A percentile compares a stretch with the other conserved stretches of the same genome.
phyloP scores from a whole-genome alignment of 2,113 vertebrate species.

The Oxyruncus cristatus region DNA sequence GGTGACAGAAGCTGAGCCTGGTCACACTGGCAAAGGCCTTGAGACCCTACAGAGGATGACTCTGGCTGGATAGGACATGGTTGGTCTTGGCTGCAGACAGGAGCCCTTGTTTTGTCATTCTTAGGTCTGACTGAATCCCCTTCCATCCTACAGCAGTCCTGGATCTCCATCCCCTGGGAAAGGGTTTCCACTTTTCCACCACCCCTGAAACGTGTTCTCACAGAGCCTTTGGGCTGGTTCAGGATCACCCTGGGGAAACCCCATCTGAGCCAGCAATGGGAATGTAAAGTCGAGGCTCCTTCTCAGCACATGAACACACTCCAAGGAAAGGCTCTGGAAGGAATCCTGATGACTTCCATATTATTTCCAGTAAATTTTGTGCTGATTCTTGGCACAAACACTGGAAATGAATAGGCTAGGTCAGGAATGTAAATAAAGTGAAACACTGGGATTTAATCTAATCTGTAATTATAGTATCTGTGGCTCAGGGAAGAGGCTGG shows the following conservation, averaged over 20 bases:
- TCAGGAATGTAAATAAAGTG: constrained; percentile 76
- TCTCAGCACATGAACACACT: constrained; percentile 24
- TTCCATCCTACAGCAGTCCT: background rate
- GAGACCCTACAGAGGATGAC: background rate
- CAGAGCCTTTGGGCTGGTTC: background rate
- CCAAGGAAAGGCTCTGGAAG: constrained; percentile 65
- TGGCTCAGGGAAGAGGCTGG: constrained; percentile 19
- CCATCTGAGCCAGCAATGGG: background rate
- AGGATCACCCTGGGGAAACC: background rate
- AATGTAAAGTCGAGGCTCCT: background rate
- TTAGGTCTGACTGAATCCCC: background rate
- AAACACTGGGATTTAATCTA: constrained; percentile 68
- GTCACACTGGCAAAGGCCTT: rapidly evolving
- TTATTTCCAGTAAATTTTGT: constrained; percentile 76
- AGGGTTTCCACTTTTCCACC: background rate
- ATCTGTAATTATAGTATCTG: constrained; percentile 71
- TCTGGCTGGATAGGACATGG: background rate
- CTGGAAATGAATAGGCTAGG: constrained; percentile 72
- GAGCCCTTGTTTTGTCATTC: background rate
- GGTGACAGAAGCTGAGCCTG: background rate
- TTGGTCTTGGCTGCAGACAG: background rate
- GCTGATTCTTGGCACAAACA: constrained; percentile 71
- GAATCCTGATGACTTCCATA: constrained; percentile 70
- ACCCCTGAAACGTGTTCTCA: background rate
- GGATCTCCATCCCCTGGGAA: background rate